A percentile compares a stretch with the other conserved stretches of the same genome.
phyloP scores from a whole-genome alignment of 2,888 invertebrate genomes.

The Bellardia bayeri region DNA sequence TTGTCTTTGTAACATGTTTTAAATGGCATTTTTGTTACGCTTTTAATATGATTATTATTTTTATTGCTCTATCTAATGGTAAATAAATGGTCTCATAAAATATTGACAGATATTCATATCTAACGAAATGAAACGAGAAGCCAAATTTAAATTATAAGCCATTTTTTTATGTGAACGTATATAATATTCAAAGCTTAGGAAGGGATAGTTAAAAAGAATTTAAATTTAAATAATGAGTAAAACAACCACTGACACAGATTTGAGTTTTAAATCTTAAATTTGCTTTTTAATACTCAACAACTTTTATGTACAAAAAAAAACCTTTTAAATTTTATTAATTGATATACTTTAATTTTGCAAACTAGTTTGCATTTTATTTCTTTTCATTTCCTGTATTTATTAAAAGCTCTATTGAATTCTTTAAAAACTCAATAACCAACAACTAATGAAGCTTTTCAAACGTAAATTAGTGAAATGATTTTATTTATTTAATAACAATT shows the following conservation, averaged over 20 bases:
- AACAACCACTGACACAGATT: not conserved
- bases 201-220: not conserved
- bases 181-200: slow-evolving; percentile 2
- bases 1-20: slow-evolving; percentile 25
- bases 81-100: slow-evolving; percentile 50
- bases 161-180: not conserved
- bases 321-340: not conserved
- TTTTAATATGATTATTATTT: slow-evolving; percentile 23
- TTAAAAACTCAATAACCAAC: slow-evolving; percentile 51
- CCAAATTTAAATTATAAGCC: slow-evolving; percentile 1
- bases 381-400: slow-evolving; percentile 1
- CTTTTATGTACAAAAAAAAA: not conserved
- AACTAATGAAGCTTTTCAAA: slow-evolving; percentile 46
- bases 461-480: not conserved
- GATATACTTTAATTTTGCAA: not conserved
- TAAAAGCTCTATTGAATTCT: slow-evolving; percentile 28
- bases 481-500: slow-evolving; percentile 37
- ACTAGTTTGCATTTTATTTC: not conserved
- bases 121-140: not conserved
- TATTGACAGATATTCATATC: not conserved
- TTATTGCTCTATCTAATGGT: slow-evolving; percentile 13
- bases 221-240: not conserved
- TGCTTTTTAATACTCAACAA: too few relatives aligned
- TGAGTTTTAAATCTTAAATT: too few relatives aligned
- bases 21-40: slow-evolving; percentile 3